Percentiles rank a stretch among this genome's conserved stretches.
phyloP scores from a whole-genome alignment of 2,113 vertebrate species.

The Erythrocercus mccallii region DNA sequence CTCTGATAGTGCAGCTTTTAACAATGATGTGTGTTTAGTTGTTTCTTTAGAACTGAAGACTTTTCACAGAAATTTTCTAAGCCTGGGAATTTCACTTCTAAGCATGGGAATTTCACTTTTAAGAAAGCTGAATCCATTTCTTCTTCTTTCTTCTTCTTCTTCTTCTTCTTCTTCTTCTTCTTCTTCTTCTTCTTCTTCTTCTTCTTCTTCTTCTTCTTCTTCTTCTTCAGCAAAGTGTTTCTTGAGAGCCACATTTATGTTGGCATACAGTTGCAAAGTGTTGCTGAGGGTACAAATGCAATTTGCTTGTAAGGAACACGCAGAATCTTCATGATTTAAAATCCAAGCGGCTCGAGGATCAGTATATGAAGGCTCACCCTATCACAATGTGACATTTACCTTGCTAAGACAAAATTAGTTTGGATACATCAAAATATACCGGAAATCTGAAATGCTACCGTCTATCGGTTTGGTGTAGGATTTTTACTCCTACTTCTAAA shows the following conservation, averaged over 20 bases:
- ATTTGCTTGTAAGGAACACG: neutral
- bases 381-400: neutral
- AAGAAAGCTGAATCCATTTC: neutral
- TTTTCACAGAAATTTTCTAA: neutral
- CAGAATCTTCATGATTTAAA: neutral
- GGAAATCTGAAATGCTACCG: neutral
- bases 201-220: no score
- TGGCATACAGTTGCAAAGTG: neutral
- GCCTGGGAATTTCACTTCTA: neutral
- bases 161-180: no score
- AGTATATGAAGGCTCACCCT: neutral
- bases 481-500: neutral
- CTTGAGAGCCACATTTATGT: neutral
- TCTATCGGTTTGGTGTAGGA: neutral
- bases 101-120: neutral
- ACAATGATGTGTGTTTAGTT: neutral
- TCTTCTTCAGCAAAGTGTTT: neutral
- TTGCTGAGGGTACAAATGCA: neutral
- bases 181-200: no score
- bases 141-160: no score
- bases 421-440: neutral
- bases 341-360: neutral
- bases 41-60: neutral
- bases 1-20: neutral
- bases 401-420: neutral